Base-by-base conservation (phyloP, 2,797 vertebrate genomes). In the Enteromius anoplus region DNA sequence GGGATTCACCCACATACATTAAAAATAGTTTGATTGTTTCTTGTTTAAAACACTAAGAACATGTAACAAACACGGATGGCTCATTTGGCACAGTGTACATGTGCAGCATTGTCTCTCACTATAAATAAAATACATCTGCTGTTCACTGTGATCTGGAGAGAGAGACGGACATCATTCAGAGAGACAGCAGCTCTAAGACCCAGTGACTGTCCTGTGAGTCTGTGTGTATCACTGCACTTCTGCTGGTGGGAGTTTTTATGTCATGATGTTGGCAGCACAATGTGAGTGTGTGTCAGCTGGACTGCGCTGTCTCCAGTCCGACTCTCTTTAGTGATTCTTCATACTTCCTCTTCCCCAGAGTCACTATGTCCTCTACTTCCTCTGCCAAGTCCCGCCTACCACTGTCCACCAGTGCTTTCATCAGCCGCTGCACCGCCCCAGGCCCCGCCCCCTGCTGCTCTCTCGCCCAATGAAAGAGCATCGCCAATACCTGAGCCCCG, bases 381-480 rank as follows among this genome's bases (percentile, higher is more conserved):
- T 98, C 97, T 0, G 97, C 97, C 0, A 99, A 91, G 86, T 99
- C 98, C 90, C 80, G 94, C 89, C 98, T 95, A 58, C 92, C 93
- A 0, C 97, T 98, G 76, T 95, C 93, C 29, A 93, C 92, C 94
- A 99, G 93, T 12, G 98, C 97, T 2, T 83, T 62, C 40, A 96
- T 90, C 72, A 99, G 90, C 84, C 90, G 93, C 15, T 89, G 93
- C 85, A 95, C 94, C 0, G 65, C 95, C 86, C 37, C 95, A 64
- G 89, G 92, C 89, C 92, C 95, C 77, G 0, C 84, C 85, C 85
- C 92, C 90, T 85, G 91, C 89, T 97, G 96, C 84, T 89, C 91
- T 82, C 94, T 93, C 0, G 96, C 98, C 98, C 98, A 99, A 0
- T 92, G 94, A 90, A 99, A 98, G 26, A 99, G 94, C 97, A 99